Evolutionary conservation across 1,140 invertebrate species (phyloP), one percentile per base, ranked within the genome.

Genomic region (Drosophila ironensis): DNA sequence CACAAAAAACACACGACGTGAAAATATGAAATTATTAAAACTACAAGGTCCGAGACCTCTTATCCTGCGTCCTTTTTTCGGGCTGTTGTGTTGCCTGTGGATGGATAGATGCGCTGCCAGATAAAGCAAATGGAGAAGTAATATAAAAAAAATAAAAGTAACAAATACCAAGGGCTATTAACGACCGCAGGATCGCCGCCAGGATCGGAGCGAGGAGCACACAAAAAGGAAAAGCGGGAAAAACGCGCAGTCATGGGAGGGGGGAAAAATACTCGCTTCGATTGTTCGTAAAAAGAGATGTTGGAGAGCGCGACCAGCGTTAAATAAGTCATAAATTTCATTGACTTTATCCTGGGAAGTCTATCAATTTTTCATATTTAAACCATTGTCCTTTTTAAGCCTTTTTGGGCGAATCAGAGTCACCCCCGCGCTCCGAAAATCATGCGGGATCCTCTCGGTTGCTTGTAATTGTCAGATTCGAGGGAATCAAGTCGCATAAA

Each of bases 251-350:
- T 84, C 80, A 84, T 63, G 47, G 17, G 40, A 12, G 20, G 22
- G 46, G n/a, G n/a, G n/a, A n/a, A n/a, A n/a, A n/a, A n/a, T n/a
- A 40, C 38, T 12, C 30, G 19, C 24, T 16, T 38, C 35, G 38
- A 50, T 38, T 38, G 14, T 7, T 2, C 20, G 20, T 5, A 8
- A 28, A 59, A 6, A 47, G 27, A 28, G 38, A 60, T 66, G 25
- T 57, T 45, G 33, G 48, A 52, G 48, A 41, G 11, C 22, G 24
- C 14, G 38, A n/a, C 30, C n/a, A n/a, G 61, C 51, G 73, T 72
- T 84, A 67, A 77, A 33, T 66, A 87, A 80, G 86, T 84, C 86
- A 77, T 88, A 88, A 88, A 88, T 88, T 68, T 84, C 78, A 73
- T 69, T 72, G 78, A 86, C 78, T 73, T 84, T 88, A 86, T 88